Evolutionary conservation across 2,888 invertebrate species (phyloP).

Genomic region (Parthenolecanium corni): DNA sequence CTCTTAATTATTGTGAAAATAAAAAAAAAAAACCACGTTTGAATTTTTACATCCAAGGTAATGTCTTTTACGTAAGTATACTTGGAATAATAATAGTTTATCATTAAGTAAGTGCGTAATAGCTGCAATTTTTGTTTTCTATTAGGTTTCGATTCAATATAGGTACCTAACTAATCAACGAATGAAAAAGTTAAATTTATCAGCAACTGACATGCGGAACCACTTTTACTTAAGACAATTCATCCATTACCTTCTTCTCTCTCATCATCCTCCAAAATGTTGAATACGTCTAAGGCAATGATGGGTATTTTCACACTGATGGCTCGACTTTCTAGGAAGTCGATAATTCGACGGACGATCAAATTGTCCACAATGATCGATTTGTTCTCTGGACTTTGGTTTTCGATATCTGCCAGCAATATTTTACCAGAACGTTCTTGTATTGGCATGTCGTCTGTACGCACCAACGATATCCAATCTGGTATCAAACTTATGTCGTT

Average conservation of each 20-base stretch:
- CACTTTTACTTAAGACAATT: too few species aligned
- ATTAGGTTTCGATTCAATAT: too few species aligned
- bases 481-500: constrained; percentile 25
- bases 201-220: too few species aligned
- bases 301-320: constrained; percentile 29
- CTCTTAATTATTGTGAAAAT: too few species aligned
- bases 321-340: constrained; percentile 30
- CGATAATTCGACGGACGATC: constrained; percentile 11
- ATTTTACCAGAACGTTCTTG: constrained; percentile 22
- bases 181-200: too few species aligned
- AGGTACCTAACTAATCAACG: too few species aligned
- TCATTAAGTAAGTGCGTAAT: too few species aligned
- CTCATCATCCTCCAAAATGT: not conserved
- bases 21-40: too few species aligned
- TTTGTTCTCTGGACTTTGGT: not conserved
- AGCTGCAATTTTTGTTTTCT: too few species aligned
- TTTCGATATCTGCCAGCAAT: constrained; percentile 11
- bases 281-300: not conserved
- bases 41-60: too few species aligned
- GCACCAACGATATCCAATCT: constrained; percentile 28
- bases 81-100: too few species aligned
- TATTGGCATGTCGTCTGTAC: not conserved
- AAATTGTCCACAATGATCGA: constrained; percentile 25
- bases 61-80: too few species aligned
- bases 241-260: constrained; percentile 25